phyloP scores from a whole-genome alignment of 2,888 invertebrate genomes.

The Poecilus cupreus region DNA sequence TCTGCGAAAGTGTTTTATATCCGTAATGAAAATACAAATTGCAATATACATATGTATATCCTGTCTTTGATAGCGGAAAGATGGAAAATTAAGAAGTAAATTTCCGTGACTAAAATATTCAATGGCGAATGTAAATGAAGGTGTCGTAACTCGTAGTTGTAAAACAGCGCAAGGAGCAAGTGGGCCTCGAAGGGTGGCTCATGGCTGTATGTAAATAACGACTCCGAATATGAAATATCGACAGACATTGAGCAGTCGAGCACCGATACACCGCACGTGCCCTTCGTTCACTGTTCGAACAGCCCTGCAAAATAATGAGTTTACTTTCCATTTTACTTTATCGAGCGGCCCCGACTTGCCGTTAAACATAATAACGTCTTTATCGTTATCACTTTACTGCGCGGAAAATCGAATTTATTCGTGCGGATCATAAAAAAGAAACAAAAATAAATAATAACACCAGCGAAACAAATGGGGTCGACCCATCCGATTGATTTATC shows the following conservation, averaged over 20 bases:
- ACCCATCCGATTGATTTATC: constrained; percentile 24
- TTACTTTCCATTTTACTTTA: constrained; percentile 56
- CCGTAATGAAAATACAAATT: too few species aligned
- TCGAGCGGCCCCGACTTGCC: constrained; percentile 40
- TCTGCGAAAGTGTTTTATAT: too few species aligned
- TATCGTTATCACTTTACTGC: constrained; percentile 57
- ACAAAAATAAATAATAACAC: constrained; percentile 42
- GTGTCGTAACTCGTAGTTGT: constrained; percentile 3
- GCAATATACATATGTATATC: background rate
- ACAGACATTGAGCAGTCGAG: background rate
- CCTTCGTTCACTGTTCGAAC: constrained; percentile 3
- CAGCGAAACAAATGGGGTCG: constrained; percentile 38
- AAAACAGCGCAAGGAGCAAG: background rate
- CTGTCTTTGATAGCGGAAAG: background rate
- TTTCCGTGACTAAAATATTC: constrained; percentile 11
- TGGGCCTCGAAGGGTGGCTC: background rate
- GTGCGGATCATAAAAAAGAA: constrained; percentile 49
- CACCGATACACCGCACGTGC: constrained; percentile 8
- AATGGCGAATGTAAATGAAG: constrained; percentile 6
- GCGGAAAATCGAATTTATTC: constrained; percentile 54
- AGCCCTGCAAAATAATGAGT: constrained; percentile 51
- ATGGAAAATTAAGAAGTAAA: background rate
- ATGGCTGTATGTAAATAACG: constrained; percentile 24
- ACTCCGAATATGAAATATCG: constrained; percentile 46
- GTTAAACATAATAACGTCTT: constrained; percentile 57